phyloP scores from a whole-genome alignment of 2,888 invertebrate species.

The Pollenia angustigena region DNA sequence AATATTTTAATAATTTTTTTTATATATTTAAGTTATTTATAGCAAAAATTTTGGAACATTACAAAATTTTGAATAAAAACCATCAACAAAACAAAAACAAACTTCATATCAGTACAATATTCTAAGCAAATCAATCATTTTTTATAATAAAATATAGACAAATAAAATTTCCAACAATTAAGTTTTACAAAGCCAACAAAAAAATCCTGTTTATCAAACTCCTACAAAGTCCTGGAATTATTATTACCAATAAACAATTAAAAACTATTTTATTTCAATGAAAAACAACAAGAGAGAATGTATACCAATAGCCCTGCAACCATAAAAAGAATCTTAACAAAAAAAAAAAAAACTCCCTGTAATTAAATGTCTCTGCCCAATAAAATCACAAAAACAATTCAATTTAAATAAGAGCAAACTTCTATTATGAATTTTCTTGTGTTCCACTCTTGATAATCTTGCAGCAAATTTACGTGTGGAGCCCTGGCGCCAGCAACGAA shows the following conservation, averaged over 20 bases:
- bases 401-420: conserved; percentile 45
- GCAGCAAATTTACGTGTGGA: conserved; percentile 78
- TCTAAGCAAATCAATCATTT: background rate
- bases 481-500: conserved; percentile 82
- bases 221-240: conserved; percentile 27
- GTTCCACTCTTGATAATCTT: conserved; percentile 70
- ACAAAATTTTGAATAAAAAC: too few relatives aligned
- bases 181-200: background rate
- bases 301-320: conserved; percentile 38
- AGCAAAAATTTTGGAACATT: too few relatives aligned
- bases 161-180: conserved; percentile 75
- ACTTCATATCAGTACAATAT: too few relatives aligned
- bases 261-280: background rate
- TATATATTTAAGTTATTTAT: too few relatives aligned
- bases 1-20: too few relatives aligned
- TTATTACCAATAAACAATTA: background rate
- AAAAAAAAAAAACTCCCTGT: conserved; percentile 18
- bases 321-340: background rate
- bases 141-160: background rate
- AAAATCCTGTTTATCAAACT: conserved; percentile 20
- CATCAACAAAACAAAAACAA: too few relatives aligned
- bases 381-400: conserved; percentile 21
- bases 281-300: conserved; percentile 65
- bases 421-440: conserved; percentile 55
- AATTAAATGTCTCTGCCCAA: conserved; percentile 23